Conservation (phyloP, 2,797 vertebrate species). For the Sciurus vulgaris region DNA sequence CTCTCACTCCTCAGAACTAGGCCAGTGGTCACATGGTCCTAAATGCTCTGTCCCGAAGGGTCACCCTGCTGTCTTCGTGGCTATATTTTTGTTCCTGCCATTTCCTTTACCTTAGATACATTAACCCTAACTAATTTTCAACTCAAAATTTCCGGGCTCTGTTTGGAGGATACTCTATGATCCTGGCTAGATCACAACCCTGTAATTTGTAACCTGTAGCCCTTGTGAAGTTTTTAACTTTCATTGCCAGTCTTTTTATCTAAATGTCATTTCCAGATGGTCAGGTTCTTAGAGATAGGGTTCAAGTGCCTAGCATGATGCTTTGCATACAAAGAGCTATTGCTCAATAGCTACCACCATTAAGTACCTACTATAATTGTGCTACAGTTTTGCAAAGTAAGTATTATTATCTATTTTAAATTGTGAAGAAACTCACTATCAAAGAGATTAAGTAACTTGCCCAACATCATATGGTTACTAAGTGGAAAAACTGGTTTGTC, state of each 20-base stretch:
- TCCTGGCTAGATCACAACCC: slow-evolving; percentile 26
- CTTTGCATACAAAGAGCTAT: slow-evolving; percentile 66
- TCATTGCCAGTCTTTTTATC: slow-evolving; percentile 61
- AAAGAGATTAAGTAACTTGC: slow-evolving; percentile 78
- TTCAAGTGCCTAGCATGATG: not conserved
- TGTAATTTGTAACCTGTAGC: slow-evolving; percentile 55
- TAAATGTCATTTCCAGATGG: slow-evolving; percentile 70
- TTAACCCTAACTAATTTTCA: not conserved
- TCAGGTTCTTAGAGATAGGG: slow-evolving; percentile 73
- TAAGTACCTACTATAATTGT: slow-evolving; percentile 68
- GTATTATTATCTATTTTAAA: slow-evolving; percentile 73
- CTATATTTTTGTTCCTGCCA: not conserved
- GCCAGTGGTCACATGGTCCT: not conserved
- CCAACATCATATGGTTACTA: slow-evolving; percentile 59
- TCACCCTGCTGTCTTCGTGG: not conserved
- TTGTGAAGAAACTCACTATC: slow-evolving; percentile 75
- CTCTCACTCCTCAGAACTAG: not conserved
- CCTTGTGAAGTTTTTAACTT: slow-evolving; percentile 65
- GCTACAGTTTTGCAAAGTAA: slow-evolving; percentile 74
- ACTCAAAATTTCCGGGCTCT: not conserved
- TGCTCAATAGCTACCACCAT: slow-evolving; percentile 68
- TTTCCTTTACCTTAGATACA: slow-evolving; percentile 1
- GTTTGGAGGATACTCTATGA: not conserved
- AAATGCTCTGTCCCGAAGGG: not conserved
- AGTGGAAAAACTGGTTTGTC: slow-evolving; percentile 78